These are phyloP conservation scores for Coregonus ussuriensis DNA, from an alignment of 2,797 vertebrate genomes.

Conservation along the genomic window DNA sequence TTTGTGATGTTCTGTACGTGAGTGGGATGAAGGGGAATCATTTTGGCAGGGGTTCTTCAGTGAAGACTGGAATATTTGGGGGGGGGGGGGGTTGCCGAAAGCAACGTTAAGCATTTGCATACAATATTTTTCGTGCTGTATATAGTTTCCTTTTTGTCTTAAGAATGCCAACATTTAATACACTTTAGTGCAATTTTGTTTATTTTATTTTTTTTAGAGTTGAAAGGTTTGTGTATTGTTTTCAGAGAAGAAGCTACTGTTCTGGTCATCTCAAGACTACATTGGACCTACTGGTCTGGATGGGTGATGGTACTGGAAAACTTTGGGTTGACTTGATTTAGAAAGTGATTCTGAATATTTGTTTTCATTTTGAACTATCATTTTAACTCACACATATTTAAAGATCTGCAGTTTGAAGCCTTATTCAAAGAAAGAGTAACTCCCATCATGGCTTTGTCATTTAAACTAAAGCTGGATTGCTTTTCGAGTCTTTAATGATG, in stretches of 20 bases:
- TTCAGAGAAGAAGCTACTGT: slow-evolving; percentile 51
- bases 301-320: slow-evolving; percentile 46
- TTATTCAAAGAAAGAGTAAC: slow-evolving; percentile 77
- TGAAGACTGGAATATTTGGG: slow-evolving; percentile 74
- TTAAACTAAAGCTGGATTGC: slow-evolving; percentile 83
- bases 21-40: slow-evolving; percentile 47
- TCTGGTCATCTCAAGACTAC: slow-evolving; percentile 33
- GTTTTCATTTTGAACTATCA: slow-evolving; percentile 65
- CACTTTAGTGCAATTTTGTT: slow-evolving; percentile 67
- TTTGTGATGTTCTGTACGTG: slow-evolving; percentile 85
- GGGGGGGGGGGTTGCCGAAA: slow-evolving; percentile 77
- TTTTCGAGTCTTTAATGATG: slow-evolving; percentile 83
- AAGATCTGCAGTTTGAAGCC: slow-evolving; percentile 85
- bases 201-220: slow-evolving; percentile 37
- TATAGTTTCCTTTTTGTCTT: slow-evolving; percentile 76
- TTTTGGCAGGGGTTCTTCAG: slow-evolving; percentile 70
- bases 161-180: slow-evolving; percentile 77
- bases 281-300: slow-evolving; percentile 39
- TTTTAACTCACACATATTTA: slow-evolving; percentile 71
- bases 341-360: slow-evolving; percentile 43
- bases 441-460: slow-evolving; percentile 78
- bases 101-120: slow-evolving; percentile 89
- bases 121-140: slow-evolving; percentile 76
- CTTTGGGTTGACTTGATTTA: slow-evolving; percentile 38
- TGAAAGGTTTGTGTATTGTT: slow-evolving; percentile 55